Evolutionary conservation across 35 echinoderm and acorn worm genomes (phyloP), one percentile per base, ranked within the genome.

Genomic region (Anneissia japonica): DNA sequence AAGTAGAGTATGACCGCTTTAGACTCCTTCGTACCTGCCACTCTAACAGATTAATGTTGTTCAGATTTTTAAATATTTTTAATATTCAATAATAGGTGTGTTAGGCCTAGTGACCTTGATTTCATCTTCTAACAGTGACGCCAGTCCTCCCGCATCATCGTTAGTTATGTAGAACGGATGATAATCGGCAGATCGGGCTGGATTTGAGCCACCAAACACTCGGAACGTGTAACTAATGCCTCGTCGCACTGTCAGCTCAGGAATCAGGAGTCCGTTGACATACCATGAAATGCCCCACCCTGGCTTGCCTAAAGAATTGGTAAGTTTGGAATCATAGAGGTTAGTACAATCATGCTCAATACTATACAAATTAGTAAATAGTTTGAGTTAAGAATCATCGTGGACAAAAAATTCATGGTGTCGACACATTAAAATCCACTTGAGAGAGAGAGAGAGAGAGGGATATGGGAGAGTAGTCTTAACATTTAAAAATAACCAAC

Each of bases 141-240:
- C 74, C 32, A 90, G 89, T 23, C 94, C 94, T 30, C 94, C 94
- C 34, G 83, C 83, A 0, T 35, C 0, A 51, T 89, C 89, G 46
- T 92, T 77, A 17, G 94, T 92, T 45, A 97, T 97, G 86, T 97
- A 97, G 38, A 97, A 85, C 12, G 94, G 94, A 81, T 97, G 94
- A 85, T 92, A 97, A 26, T 89, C 37, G 12, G 87, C 94, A 14
- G 79, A 36, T n/a, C 32, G 34, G 37, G 0, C 29, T 0, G 77
- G 35, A 32, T 90, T 30, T 40, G 89, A 81, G 26, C 94, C 94
- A 30, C 94, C 90, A 17, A 34, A 72, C 0, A 97, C 87, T 30
- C 35, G 72, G 76, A 97, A 97, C 26, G 85, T 87, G 84, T 97
- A 97, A 6, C 64, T 92, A 31, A 76, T 43, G 16, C 90, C 90